A percentile compares a stretch with the other conserved stretches of the same genome.
These are phyloP conservation scores for Podarcis siculus DNA, from an alignment of 2,797 vertebrate species.

Conservation along the genomic window DNA sequence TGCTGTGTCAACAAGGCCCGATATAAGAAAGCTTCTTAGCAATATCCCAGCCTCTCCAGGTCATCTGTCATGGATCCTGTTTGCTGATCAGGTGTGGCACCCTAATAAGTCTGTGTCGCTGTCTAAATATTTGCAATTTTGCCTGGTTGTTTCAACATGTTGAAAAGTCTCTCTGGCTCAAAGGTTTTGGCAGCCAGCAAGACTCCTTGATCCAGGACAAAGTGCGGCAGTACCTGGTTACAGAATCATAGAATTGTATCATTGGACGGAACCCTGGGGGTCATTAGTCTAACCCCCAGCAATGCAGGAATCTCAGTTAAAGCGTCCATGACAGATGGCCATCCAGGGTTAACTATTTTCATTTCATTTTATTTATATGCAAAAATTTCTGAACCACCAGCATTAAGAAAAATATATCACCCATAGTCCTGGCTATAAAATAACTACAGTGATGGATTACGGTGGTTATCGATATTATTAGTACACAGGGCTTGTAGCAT, in stretches of 20 bases:
- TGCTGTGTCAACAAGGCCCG: no score
- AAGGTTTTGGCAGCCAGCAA: neutral
- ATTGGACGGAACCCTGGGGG: no score
- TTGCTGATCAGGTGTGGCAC: neutral
- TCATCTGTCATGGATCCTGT: neutral
- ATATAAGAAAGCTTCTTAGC: no score
- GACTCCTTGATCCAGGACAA: neutral
- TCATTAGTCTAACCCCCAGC: no score
- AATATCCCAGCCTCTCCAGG: neutral
- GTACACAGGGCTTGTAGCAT: neutral
- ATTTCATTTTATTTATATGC: neutral
- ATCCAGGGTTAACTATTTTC: neutral
- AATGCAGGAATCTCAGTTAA: no score
- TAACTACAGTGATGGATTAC: no score
- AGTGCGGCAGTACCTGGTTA: neutral
- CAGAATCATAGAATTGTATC: no score
- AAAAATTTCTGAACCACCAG: no score
- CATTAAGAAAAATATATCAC: no score
- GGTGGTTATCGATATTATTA: neutral
- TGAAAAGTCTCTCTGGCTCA: no score
- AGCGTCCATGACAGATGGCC: no score
- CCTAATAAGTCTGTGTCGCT: neutral
- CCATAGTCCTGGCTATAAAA: no score
- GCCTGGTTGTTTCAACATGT: neutral
- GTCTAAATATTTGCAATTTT: conserved; percentile 33